Conservation (phyloP, 2,113 vertebrate species). For the Cettia cetti region DNA sequence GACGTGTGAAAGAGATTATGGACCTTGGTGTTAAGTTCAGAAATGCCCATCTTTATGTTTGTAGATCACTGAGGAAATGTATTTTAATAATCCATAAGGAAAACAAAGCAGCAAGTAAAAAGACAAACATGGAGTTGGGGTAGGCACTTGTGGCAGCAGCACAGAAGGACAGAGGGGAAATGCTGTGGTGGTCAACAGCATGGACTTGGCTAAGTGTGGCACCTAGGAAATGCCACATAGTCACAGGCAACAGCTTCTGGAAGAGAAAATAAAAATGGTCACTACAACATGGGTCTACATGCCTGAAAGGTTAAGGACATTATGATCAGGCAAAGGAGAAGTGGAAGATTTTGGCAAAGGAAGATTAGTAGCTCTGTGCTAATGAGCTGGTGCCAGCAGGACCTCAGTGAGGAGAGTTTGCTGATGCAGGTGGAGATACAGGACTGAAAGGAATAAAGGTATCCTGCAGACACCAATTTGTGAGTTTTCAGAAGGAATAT, state of each 20-base stretch:
- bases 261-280: neutral
- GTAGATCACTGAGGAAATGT: neutral
- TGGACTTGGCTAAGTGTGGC: fast-evolving
- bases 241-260: neutral
- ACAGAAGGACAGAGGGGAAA: neutral
- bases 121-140: neutral
- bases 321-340: neutral
- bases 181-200: neutral
- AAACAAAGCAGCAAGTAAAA: neutral
- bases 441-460: neutral
- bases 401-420: neutral
- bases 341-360: neutral
- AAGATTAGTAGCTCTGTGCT: neutral
- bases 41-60: neutral
- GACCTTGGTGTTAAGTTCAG: neutral
- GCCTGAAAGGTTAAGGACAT: neutral
- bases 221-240: neutral
- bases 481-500: conserved; percentile 32
- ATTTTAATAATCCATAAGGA: neutral
- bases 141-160: neutral
- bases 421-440: neutral
- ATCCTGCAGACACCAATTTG: conserved; percentile 64
- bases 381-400: conserved; percentile 1
- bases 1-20: neutral
- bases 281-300: neutral